Conservation (phyloP, 2,888 invertebrate species). For the Scrobipalpa costella region DNA sequence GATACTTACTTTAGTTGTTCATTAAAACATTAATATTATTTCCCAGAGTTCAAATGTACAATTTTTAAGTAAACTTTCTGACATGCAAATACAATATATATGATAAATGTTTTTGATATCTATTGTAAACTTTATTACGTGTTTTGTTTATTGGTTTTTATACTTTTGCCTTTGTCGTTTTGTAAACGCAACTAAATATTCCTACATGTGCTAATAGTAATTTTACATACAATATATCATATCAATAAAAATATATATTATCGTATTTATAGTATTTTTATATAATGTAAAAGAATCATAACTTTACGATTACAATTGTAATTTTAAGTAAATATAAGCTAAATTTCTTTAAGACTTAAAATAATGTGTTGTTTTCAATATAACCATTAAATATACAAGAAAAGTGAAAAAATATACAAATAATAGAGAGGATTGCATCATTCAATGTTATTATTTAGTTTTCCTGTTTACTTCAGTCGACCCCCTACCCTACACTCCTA, state of each 20-base stretch:
- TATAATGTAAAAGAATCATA: constrained; percentile 35
- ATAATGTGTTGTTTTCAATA: constrained; percentile 57
- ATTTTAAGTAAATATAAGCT: constrained; percentile 39
- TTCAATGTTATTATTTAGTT: constrained; percentile 54
- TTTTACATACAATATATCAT: neutral
- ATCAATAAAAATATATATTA: neutral
- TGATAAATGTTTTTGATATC: neutral
- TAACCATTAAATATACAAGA: constrained; percentile 58
- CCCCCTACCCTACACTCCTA: neutral
- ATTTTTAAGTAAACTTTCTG: no score
- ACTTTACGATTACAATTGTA: constrained; percentile 39
- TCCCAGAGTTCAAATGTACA: no score
- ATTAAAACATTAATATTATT: neutral
- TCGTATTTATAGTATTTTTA: constrained; percentile 1
- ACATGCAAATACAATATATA: no score
- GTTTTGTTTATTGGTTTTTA: neutral
- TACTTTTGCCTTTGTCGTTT: neutral
- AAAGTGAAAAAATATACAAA: constrained; percentile 63
- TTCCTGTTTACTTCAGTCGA: constrained; percentile 22
- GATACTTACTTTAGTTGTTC: neutral
- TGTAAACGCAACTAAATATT: neutral
- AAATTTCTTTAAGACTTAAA: constrained; percentile 54
- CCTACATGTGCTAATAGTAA: neutral
- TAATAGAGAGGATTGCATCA: constrained; percentile 64
- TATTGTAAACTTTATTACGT: neutral